These are phyloP conservation scores for Orchesella cincta DNA, from an alignment of 1,140 invertebrate genomes.

Conservation along the genomic window DNA sequence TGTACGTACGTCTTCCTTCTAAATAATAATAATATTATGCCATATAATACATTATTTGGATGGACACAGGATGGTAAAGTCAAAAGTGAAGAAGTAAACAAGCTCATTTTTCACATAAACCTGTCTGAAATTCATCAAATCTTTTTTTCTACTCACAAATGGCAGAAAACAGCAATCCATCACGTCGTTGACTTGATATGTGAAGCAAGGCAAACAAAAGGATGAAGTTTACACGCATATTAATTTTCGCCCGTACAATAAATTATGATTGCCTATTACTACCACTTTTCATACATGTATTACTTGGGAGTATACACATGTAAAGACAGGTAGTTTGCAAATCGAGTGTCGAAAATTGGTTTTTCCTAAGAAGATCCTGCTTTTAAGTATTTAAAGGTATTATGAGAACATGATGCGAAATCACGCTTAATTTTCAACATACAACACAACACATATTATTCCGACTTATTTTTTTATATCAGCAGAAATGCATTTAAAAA, in stretches of 20 bases:
- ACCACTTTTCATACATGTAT: not conserved
- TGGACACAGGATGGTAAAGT: not conserved
- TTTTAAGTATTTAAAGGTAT: no score
- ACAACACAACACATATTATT: no score
- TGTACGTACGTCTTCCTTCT: no score
- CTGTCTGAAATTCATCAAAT: slow-evolving; percentile 30
- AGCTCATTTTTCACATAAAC: slow-evolving; percentile 23
- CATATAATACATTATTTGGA: not conserved
- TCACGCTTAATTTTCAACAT: no score
- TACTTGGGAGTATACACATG: slow-evolving; percentile 1
- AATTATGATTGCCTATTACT: slow-evolving; percentile 14
- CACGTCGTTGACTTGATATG: slow-evolving; percentile 24
- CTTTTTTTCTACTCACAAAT: slow-evolving; percentile 19
- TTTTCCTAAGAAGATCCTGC: no score
- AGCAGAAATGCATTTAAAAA: no score
- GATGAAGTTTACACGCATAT: slow-evolving; percentile 29
- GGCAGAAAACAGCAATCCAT: slow-evolving; percentile 28
- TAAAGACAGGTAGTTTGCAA: slow-evolving; percentile 12
- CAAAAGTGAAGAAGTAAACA: not conserved
- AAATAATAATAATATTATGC: not conserved
- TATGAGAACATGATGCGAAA: no score
- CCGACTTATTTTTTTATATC: no score
- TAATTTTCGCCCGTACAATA: slow-evolving; percentile 9
- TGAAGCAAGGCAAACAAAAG: not conserved
- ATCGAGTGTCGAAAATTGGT: slow-evolving; percentile 6